phyloP scores from a whole-genome alignment of 2,888 invertebrate genomes.

The Nowickia ferox region DNA sequence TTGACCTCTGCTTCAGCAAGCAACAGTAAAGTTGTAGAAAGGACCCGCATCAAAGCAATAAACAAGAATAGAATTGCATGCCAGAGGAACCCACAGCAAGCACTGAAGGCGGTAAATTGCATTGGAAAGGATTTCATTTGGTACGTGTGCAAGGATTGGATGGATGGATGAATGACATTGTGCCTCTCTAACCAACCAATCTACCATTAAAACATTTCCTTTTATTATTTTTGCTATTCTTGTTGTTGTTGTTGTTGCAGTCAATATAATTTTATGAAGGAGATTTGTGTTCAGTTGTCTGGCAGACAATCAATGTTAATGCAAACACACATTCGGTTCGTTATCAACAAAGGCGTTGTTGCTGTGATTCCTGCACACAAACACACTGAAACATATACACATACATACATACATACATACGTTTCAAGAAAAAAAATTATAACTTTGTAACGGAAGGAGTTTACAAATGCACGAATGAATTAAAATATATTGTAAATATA shows the following conservation, averaged over 20 bases:
- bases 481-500: slow-evolving; percentile 16
- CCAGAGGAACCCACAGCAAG: slow-evolving; percentile 25
- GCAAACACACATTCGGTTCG: slow-evolving; percentile 13
- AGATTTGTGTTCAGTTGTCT: slow-evolving; percentile 41
- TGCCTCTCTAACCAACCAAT: slow-evolving; percentile 34
- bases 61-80: slow-evolving; percentile 28
- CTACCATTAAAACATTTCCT: slow-evolving; percentile 50
- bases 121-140: slow-evolving; percentile 50
- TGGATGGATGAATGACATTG: slow-evolving; percentile 28
- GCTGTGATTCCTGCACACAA: not conserved
- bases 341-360: slow-evolving; percentile 19
- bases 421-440: not conserved
- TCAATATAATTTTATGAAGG: slow-evolving; percentile 33
- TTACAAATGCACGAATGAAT: slow-evolving; percentile 41
- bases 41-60: slow-evolving; percentile 30
- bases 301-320: slow-evolving; percentile 38
- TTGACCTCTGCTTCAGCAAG: no score
- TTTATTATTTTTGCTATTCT: slow-evolving; percentile 10
- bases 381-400: not conserved
- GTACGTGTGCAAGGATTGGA: slow-evolving; percentile 46
- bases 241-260: slow-evolving; percentile 14
- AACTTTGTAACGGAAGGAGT: slow-evolving; percentile 34
- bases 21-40: slow-evolving; percentile 12
- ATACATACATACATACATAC: not conserved
- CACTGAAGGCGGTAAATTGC: slow-evolving; percentile 55